A percentile compares a stretch with the other conserved stretches of the same genome.
Evolutionary conservation across 2,888 invertebrate genomes (phyloP).

Genomic region (Catocala nupta): DNA sequence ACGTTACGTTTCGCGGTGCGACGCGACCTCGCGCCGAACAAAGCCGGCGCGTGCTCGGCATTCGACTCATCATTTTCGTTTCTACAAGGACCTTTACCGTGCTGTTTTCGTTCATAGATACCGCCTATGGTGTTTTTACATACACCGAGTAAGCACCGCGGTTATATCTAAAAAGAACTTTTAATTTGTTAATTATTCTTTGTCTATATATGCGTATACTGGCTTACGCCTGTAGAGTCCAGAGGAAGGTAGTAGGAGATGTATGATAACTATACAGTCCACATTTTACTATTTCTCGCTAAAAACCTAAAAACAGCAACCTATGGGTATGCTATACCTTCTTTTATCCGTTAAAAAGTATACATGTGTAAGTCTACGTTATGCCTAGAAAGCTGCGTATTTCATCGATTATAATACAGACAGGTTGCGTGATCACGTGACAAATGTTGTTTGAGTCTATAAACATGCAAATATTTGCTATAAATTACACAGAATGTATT

Average conservation of each 20-base stretch:
- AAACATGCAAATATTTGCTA: slow-evolving; percentile 32
- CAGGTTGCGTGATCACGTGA: slow-evolving; percentile 13
- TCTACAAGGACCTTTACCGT: slow-evolving; percentile 39
- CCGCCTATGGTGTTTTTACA: too few species aligned
- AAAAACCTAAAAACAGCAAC: too few species aligned
- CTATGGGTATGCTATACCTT: too few species aligned
- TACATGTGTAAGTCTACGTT: background rate
- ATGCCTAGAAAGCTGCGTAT: background rate
- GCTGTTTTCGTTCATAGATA: background rate
- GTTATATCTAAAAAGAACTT: too few species aligned
- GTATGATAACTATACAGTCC: too few species aligned
- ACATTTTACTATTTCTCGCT: too few species aligned
- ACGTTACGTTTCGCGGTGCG: slow-evolving; percentile 51
- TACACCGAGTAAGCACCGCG: too few species aligned
- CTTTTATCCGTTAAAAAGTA: too few species aligned
- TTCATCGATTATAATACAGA: background rate
- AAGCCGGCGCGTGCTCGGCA: slow-evolving; percentile 60
- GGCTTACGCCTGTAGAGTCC: too few species aligned
- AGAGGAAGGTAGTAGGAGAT: too few species aligned
- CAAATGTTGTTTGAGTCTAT: slow-evolving; percentile 20
- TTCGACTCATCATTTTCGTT: slow-evolving; percentile 52
- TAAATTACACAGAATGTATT: slow-evolving; percentile 29
- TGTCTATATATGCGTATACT: too few species aligned
- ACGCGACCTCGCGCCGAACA: slow-evolving; percentile 54
- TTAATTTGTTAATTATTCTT: too few species aligned